Evolutionary conservation across 2,888 invertebrate genomes (phyloP).

Genomic region (Philhelius pedissequus): DNA sequence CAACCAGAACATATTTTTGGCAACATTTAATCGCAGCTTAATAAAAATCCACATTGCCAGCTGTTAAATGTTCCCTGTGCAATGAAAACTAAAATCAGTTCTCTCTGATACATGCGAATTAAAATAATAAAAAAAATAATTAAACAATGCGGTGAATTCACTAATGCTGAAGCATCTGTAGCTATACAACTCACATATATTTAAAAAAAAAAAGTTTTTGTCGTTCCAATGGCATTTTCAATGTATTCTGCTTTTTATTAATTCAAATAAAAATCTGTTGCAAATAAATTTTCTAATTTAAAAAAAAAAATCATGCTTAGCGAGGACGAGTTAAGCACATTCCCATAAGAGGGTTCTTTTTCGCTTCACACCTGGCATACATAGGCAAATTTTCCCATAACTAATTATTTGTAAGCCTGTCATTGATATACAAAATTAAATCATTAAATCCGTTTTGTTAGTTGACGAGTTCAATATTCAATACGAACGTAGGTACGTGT

Average conservation of each 20-base stretch:
- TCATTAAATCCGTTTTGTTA: too few relatives aligned
- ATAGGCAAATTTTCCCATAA: too few relatives aligned
- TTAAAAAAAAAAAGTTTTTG: not conserved
- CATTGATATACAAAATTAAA: too few relatives aligned
- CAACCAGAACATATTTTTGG: slow-evolving; percentile 62
- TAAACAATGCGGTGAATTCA: not conserved
- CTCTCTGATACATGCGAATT: not conserved
- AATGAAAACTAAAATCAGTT: slow-evolving; percentile 29
- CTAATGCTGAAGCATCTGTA: not conserved
- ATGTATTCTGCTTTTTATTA: not conserved
- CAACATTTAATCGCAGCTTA: slow-evolving; percentile 59
- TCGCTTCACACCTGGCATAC: too few relatives aligned
- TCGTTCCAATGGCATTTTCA: not conserved
- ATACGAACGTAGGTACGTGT: too few relatives aligned
- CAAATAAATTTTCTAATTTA: not conserved
- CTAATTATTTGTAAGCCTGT: too few relatives aligned
- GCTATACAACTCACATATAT: too few relatives aligned
- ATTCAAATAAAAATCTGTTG: not conserved
- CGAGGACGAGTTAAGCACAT: too few relatives aligned
- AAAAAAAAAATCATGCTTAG: too few relatives aligned
- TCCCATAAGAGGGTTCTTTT: too few relatives aligned
- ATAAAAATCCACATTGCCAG: slow-evolving; percentile 31
- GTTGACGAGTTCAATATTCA: too few relatives aligned
- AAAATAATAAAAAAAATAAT: not conserved
- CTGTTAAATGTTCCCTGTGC: slow-evolving; percentile 42